Conservation (phyloP, 2,888 invertebrate species). For the Mystacides longicornis region DNA sequence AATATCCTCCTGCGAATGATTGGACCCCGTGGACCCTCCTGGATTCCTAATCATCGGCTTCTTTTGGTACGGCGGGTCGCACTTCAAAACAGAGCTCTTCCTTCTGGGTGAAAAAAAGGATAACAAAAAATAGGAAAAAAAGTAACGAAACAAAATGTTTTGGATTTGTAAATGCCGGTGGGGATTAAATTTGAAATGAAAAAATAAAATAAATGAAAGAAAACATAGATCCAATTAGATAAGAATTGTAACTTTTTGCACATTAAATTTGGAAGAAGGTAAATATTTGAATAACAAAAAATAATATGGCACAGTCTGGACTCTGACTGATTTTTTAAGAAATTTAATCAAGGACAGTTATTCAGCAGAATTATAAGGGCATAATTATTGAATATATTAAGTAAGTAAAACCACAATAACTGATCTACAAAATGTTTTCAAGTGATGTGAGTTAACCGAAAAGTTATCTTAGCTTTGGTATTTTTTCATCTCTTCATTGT, state of each 20-base stretch:
- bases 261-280: no score
- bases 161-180: constrained; percentile 9
- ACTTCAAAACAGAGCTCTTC: constrained; percentile 83
- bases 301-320: no score
- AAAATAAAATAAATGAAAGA: constrained; percentile 22
- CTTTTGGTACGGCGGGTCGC: constrained; percentile 81
- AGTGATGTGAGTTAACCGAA: no score
- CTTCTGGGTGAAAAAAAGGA: constrained; percentile 51
- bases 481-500: no score
- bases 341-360: no score
- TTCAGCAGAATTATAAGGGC: no score
- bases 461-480: no score
- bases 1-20: constrained; percentile 73
- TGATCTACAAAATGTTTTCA: no score
- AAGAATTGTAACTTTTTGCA: no score
- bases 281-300: no score
- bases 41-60: constrained; percentile 71
- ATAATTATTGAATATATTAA: no score
- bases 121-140: constrained; percentile 25
- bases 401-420: constrained; percentile 2
- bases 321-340: no score
- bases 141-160: neutral
- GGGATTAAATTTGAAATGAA: constrained; percentile 26
- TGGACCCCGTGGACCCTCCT: constrained; percentile 55
- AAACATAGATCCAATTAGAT: constrained; percentile 25